These are phyloP conservation scores for Chymomyza caudatula DNA, from an alignment of 2,888 invertebrate genomes.

Conservation along the genomic window DNA sequence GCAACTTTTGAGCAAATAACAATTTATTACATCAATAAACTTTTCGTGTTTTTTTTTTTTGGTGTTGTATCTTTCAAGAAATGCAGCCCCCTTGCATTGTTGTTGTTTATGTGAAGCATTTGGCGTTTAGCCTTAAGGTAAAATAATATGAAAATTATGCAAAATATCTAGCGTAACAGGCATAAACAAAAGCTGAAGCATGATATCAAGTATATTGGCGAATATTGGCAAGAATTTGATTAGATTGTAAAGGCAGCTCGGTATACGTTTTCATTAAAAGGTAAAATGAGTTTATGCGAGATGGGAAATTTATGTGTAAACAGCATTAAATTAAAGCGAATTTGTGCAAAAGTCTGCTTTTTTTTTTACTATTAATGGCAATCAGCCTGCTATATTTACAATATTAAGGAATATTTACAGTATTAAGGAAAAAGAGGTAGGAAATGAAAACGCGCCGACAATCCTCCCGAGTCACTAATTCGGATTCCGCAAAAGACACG, in stretches of 20 bases:
- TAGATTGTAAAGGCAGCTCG: slow-evolving; percentile 47
- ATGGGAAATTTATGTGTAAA: not conserved
- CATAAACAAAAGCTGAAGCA: slow-evolving; percentile 36
- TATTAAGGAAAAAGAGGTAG: too few relatives aligned
- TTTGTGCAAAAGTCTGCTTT: not conserved
- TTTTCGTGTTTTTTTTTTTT: slow-evolving; percentile 21
- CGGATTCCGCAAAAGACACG: too few relatives aligned
- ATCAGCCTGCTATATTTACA: too few relatives aligned
- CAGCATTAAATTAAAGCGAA: not conserved
- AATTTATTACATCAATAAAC: slow-evolving; percentile 67
- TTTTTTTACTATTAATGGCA: not conserved
- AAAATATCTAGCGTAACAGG: slow-evolving; percentile 28
- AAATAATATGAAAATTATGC: slow-evolving; percentile 71
- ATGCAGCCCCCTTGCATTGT: not conserved
- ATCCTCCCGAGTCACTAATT: too few relatives aligned
- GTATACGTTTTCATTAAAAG: slow-evolving; percentile 50
- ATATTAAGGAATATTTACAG: too few relatives aligned
- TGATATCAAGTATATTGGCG: slow-evolving; percentile 27
- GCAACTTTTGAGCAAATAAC: slow-evolving; percentile 58
- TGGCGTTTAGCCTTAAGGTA: slow-evolving; percentile 57
- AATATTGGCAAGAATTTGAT: slow-evolving; percentile 48
- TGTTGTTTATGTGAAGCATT: not conserved
- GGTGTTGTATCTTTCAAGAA: not conserved
- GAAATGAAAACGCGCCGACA: too few relatives aligned
- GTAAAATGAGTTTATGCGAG: slow-evolving; percentile 46